These are phyloP conservation scores for Zaprionus nigranus DNA, from an alignment of 1,140 invertebrate genomes.

Conservation along the genomic window DNA sequence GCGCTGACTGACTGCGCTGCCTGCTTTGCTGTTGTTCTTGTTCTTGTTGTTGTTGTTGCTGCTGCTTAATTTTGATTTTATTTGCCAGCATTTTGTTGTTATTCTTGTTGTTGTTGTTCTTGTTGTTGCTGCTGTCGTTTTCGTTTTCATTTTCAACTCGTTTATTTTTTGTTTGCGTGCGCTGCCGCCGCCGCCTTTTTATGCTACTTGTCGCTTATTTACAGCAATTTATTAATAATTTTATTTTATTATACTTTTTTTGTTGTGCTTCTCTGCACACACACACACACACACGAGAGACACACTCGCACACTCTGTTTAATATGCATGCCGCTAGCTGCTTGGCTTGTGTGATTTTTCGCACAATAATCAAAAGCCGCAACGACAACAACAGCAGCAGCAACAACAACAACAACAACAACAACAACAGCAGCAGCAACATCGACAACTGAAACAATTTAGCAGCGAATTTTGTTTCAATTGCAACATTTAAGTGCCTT, in stretches of 20 bases:
- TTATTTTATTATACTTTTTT: constrained; percentile 12
- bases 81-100: constrained; percentile 46
- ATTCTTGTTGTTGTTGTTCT: not conserved
- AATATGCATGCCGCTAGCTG: constrained; percentile 74
- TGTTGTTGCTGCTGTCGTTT: constrained; percentile 7
- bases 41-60: constrained; percentile 25
- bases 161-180: constrained; percentile 25
- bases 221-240: constrained; percentile 77
- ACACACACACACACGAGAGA: constrained; percentile 5
- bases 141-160: constrained; percentile 20
- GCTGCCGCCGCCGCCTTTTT: constrained; percentile 41
- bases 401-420: constrained; percentile 33
- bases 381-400: constrained; percentile 32
- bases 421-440: constrained; percentile 26
- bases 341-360: constrained; percentile 77
- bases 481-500: constrained; percentile 38
- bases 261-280: constrained; percentile 3
- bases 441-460: constrained; percentile 50
- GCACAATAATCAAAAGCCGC: constrained; percentile 75
- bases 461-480: constrained; percentile 52
- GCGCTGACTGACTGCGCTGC: not conserved
- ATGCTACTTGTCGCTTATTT: constrained; percentile 59
- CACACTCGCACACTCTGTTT: constrained; percentile 34
- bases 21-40: not conserved
- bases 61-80: constrained; percentile 54